Base-by-base conservation (phyloP, 2,797 vertebrate genomes). In the Thaleichthys pacificus region DNA sequence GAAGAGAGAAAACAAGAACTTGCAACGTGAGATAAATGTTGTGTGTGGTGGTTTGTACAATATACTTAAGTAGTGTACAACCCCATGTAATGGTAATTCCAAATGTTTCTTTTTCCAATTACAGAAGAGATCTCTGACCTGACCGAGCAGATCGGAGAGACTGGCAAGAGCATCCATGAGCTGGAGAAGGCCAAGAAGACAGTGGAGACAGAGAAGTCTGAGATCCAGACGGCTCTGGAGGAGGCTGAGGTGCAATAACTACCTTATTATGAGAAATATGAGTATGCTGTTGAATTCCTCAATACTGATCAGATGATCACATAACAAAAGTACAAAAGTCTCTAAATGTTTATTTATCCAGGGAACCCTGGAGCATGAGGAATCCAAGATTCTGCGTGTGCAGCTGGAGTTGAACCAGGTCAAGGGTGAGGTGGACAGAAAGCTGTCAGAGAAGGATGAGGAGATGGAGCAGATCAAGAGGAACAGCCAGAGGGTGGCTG, bases 381-480 rank as follows among this genome's bases (percentile, higher is more conserved):
- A 97, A 70, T 95, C 94, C 66, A 97, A 97, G 90, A 95, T 97
- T 70, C 84, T 97, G 51, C 91, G 91, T 2, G 70, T 95, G 57
- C 95, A 97, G 70, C 92, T 98, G 42, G 96, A 97, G 70, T 87
- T 97, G 69, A 96, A 85, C 80, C 96, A 97, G 73, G 75, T 96
- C 30, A 98, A 97, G 80, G 83, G 93, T 32, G 95, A 97, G 75
- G 80, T 97, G 21, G 96, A 97, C 73, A 91, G 93, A 69, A 97
- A 92, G 76, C 68, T 93, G 42, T 88, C 94, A 3, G 96, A 97
- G 88, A 98, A 97, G 81, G 96, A 97, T 5, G 95, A 97, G 75
- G 96, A 97, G 89, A 95, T 96, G 0, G 94, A 97, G 1, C 95
- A 96, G 85, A 89, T 96, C 77, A 96, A 97, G 88, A 93, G 94